phyloP scores from a whole-genome alignment of 2,797 vertebrate genomes.

The Anas bahamensis region DNA sequence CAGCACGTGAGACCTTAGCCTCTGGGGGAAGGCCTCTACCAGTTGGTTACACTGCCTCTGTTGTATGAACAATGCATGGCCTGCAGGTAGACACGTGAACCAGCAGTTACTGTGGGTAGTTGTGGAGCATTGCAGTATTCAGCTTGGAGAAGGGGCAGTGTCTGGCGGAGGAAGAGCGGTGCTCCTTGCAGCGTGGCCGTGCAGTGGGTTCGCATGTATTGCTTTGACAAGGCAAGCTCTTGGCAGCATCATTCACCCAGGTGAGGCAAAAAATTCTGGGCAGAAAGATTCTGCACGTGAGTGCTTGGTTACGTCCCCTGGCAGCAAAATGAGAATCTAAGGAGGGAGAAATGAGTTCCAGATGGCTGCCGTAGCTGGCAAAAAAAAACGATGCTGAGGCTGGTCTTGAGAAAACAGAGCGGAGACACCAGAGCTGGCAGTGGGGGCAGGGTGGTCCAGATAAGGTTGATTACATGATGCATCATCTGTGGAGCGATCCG shows the following conservation, averaged over 20 bases:
- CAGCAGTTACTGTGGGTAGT: neutral
- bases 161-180: neutral
- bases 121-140: neutral
- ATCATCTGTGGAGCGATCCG: slow-evolving; percentile 41
- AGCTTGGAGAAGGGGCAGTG: neutral
- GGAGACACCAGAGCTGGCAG: slow-evolving; percentile 54
- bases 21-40: neutral
- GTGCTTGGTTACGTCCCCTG: neutral
- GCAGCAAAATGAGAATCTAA: neutral
- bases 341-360: slow-evolving; percentile 62
- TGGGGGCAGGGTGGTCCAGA: slow-evolving; percentile 68
- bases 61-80: neutral
- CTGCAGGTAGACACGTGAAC: neutral
- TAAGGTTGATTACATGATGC: slow-evolving; percentile 62
- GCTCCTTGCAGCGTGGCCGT: neutral
- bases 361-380: slow-evolving; percentile 44
- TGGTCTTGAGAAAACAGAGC: slow-evolving; percentile 67
- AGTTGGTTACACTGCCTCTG: neutral
- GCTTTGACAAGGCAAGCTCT: neutral
- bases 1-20: neutral
- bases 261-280: neutral
- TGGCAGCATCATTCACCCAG: neutral
- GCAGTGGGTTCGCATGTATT: neutral
- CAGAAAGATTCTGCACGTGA: neutral
- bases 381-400: slow-evolving; percentile 46